Conservation (phyloP, 2,888 invertebrate genomes). For the Calephelis perditalis region DNA sequence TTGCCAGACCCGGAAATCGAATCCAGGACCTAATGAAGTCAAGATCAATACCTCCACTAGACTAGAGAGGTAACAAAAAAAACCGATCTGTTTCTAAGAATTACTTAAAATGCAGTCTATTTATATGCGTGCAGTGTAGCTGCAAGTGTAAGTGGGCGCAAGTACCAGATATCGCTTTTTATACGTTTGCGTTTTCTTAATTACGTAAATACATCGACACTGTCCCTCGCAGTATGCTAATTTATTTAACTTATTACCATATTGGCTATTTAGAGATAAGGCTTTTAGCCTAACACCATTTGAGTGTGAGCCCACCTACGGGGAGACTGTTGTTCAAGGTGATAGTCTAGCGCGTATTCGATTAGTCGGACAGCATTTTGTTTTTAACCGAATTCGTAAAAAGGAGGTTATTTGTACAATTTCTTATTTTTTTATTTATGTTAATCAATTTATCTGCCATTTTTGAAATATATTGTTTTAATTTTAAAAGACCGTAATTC, state of each 20-base stretch:
- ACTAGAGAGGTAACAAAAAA: too few species aligned
- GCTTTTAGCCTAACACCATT: constrained; percentile 2
- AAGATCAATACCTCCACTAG: too few species aligned
- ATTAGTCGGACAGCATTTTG: too few species aligned
- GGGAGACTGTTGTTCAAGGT: background rate
- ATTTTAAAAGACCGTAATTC: too few species aligned
- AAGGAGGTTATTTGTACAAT: too few species aligned
- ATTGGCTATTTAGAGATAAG: constrained; percentile 13
- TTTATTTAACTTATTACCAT: constrained; percentile 11
- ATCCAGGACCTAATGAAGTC: too few species aligned
- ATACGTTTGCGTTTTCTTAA: constrained; percentile 12
- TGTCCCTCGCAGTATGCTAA: constrained; percentile 3
- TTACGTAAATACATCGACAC: constrained; percentile 12
- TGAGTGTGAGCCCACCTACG: constrained; percentile 9
- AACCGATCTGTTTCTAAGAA: too few species aligned
- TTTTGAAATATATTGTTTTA: too few species aligned
- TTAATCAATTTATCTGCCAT: too few species aligned
- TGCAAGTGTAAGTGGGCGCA: background rate
- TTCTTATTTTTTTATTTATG: too few species aligned
- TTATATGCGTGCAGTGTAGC: constrained; percentile 6
- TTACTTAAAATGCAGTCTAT: background rate
- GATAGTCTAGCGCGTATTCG: background rate
- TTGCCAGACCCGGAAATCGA: too few species aligned
- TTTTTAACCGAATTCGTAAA: too few species aligned
- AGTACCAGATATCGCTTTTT: constrained; percentile 6